Percentiles rank a stretch among this genome's conserved stretches.
Evolutionary conservation across 2,797 vertebrate species (phyloP).

Genomic region (Halcyon chelicuti): DNA sequence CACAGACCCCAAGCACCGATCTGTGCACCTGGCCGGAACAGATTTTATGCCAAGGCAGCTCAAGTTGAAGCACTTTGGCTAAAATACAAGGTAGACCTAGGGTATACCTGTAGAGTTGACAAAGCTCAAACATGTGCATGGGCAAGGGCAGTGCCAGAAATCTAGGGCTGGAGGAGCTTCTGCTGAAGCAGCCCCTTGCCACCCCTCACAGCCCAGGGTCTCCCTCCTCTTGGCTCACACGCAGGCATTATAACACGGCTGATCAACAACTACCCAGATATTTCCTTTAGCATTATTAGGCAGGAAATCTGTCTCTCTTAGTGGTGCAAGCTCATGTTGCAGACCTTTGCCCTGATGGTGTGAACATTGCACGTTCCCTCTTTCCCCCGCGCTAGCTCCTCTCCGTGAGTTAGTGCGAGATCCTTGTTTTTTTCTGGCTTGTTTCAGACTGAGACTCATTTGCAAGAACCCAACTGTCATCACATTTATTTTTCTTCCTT

Average conservation of each 20-base stretch:
- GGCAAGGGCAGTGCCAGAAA: not conserved
- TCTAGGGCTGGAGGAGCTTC: not conserved
- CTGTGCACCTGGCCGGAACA: not conserved
- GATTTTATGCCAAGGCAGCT: not conserved
- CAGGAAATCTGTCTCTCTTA: conserved; percentile 20
- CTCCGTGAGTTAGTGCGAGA: not conserved
- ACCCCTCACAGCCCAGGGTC: not conserved
- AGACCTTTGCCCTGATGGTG: conserved; percentile 18
- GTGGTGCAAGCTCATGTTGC: not conserved
- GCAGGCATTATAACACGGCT: rapidly evolving
- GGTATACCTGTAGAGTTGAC: not conserved
- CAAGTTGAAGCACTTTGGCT: not conserved
- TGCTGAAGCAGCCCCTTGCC: not conserved
- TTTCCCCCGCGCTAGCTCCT: rapidly evolving
- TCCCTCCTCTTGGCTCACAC: not conserved
- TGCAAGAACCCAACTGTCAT: conserved; percentile 31
- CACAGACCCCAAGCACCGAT: not conserved
- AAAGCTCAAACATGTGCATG: not conserved
- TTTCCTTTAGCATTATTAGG: not conserved
- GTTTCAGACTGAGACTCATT: conserved; percentile 19
- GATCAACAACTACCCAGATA: not conserved
- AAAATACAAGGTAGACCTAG: not conserved
- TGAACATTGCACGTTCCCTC: not conserved
- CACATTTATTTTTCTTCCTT: conserved; percentile 51
- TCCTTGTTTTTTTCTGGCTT: conserved; percentile 10